Evolutionary conservation across 2,797 vertebrate genomes (phyloP), one percentile per base, ranked within the genome.

Genomic region (Gambelia wislizenii): DNA sequence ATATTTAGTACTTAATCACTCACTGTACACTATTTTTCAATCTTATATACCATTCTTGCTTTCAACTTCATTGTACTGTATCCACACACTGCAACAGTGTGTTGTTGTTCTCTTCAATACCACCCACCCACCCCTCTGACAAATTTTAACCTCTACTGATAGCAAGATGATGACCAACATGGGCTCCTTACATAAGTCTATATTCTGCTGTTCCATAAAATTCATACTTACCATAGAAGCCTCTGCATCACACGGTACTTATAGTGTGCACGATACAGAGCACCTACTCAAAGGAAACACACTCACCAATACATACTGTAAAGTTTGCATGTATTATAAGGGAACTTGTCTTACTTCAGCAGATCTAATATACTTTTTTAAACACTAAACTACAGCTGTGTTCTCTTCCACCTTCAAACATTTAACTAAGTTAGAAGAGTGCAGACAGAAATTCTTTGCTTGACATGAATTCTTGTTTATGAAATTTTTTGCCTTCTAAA

Each of bases 201-300:
- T 90, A 94, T 92, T 96, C 94, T 92, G 88, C 88, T 96, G 97
- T 94, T 96, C 94, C 95, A 97, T 95, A 95, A 97, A 97, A 97
- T 93, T 94, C 84, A 96, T 96, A 97, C 97, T 97, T 97, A 97
- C 97, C 97, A 93, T 93, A 92, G 96, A 96, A 96, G 97, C 95
- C 97, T 96, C 97, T 97, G 97, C 97, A 97, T 96, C 96, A 97
- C 96, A 97, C 92, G 96, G 96, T 97, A 94, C 96, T 96, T 95
- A 95, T 79, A 95, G 96, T 76, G 95, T 97, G 95, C 96, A 96
- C 97, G 93, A 97, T 95, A 97, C 97, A 97, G 96, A 97, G 96
- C 91, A 97, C 97, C 97, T 97, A 97, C 97, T 97, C 94, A 97
- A 97, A 97, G 97, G 87, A 97, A 97, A 97, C 96, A 97, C 96